Base-by-base conservation (phyloP, 1,140 invertebrate species). In the Nephotettix cincticeps region DNA sequence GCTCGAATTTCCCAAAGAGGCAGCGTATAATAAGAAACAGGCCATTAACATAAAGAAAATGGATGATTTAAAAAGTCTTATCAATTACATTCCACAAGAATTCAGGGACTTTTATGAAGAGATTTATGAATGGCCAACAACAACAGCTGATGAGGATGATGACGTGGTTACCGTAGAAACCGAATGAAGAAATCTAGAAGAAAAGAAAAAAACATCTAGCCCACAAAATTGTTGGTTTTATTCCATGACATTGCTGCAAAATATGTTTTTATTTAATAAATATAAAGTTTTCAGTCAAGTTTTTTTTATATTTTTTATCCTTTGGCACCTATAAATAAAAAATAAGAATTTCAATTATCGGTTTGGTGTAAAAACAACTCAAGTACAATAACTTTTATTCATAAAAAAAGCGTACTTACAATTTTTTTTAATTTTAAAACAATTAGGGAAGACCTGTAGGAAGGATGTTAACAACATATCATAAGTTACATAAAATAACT, bases 91-190 rank as follows among this genome's bases (percentile, higher is more conserved):
- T 29, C 58, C 58, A 3, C 23, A 63, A 63, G 58, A 63, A 29
- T 29, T 27, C 28, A 25, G 21, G 9, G 58, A 25, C 28, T 63
- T 63, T 29, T 63, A 63, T 19, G 28, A 63, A 25, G 23, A 63
- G 58, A 63, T 63, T 63, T 29, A 27, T 63, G 23, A 63, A 29
- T 63, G 58, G 58, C 47, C 47, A 54, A 54, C 47, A 54, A 54
- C 47, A 54, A 19, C 47, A 54, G 47, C 47, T 6, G 47, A 4
- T 54, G 47, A 54, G 4, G 47, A 54, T 54, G 32, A 36, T 36
- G 47, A 54, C 47, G 47, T 54, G 47, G 47, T 54, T 54, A 4
- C 47, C 47, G 47, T 54, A 54, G 47, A 54, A 54, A 54, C 47
- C 47, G 23, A 54, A 4, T 54, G 19, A n/a, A 9, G 19, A 54